phyloP scores from a whole-genome alignment of 2,888 invertebrate genomes.

The Drosophila rellima region DNA sequence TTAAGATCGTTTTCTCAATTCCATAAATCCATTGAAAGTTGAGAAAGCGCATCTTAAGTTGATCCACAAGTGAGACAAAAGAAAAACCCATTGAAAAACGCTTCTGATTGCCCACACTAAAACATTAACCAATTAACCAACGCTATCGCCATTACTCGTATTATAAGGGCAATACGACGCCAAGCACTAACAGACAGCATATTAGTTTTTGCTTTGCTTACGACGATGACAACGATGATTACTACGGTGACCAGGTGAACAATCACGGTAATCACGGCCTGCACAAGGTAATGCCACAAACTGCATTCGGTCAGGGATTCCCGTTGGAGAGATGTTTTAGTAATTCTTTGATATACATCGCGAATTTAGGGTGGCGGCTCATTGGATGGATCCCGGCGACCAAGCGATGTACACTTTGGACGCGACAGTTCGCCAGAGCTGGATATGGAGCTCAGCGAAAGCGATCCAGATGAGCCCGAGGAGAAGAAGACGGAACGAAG shows the following conservation, averaged over 20 bases:
- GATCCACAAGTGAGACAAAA: not conserved
- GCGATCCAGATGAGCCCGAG: conserved; percentile 89
- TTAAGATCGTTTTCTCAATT: conserved; percentile 2
- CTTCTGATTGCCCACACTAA: conserved; percentile 19
- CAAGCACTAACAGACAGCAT: conserved; percentile 81
- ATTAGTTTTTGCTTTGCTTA: conserved; percentile 85
- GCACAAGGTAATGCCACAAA: conserved; percentile 68
- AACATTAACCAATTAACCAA: conserved; percentile 63
- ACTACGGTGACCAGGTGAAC: conserved; percentile 53
- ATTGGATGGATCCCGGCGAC: conserved; percentile 82
- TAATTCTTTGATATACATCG: conserved; percentile 19
- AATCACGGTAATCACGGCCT: conserved; percentile 53
- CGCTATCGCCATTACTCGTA: conserved; percentile 57
- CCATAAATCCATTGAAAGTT: not conserved
- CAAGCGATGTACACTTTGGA: conserved; percentile 84
- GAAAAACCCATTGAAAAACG: conserved; percentile 2
- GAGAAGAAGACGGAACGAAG: conserved; percentile 89
- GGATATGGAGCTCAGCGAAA: conserved; percentile 88
- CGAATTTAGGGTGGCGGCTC: conserved; percentile 77
- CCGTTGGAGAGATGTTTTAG: conserved; percentile 1
- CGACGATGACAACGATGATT: conserved; percentile 82
- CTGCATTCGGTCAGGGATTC: conserved; percentile 25
- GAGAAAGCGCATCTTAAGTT: conserved; percentile 4
- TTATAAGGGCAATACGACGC: conserved; percentile 74
- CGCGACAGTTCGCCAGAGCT: conserved; percentile 88